Percentiles rank a stretch among this genome's conserved stretches.
phyloP scores from a whole-genome alignment of 2,113 vertebrate species.

The Toxotes jaculatrix region DNA sequence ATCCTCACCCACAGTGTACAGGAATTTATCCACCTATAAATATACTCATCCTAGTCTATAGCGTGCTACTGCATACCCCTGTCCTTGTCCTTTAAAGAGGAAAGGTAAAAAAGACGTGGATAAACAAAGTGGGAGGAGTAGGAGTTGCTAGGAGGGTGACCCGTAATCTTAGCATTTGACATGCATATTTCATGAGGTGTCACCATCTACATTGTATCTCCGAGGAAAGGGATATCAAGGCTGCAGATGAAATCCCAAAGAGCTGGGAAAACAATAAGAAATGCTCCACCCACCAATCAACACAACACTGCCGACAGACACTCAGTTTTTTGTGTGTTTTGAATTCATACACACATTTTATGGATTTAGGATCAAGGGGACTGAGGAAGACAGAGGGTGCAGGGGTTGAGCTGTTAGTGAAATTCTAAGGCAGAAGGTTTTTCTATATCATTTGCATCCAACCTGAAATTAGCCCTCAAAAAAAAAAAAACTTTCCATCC shows the following conservation, averaged over 20 bases:
- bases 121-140: slow-evolving; percentile 20
- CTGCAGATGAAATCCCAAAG: slow-evolving; percentile 21
- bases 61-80: neutral
- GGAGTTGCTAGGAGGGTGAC: slow-evolving; percentile 36
- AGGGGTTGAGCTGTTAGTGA: neutral
- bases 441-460: neutral
- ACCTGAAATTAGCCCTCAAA: neutral
- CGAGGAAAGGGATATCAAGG: slow-evolving; percentile 46
- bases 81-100: neutral
- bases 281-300: slow-evolving; percentile 58
- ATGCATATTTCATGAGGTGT: slow-evolving; percentile 70
- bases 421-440: neutral
- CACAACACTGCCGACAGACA: slow-evolving; percentile 3
- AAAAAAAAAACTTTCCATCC: neutral
- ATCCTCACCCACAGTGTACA: neutral
- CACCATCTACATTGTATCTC: slow-evolving; percentile 54
- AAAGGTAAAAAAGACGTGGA: slow-evolving; percentile 28
- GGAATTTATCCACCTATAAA: neutral
- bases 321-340: slow-evolving; percentile 6
- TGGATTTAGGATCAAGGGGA: slow-evolving; percentile 27
- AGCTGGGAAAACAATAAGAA: slow-evolving; percentile 32
- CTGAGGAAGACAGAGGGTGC: neutral
- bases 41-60: neutral
- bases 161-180: slow-evolving; percentile 58
- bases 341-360: slow-evolving; percentile 55